Base-by-base conservation (phyloP, 2,797 vertebrate genomes). In the Myioborus melanocephalus region DNA sequence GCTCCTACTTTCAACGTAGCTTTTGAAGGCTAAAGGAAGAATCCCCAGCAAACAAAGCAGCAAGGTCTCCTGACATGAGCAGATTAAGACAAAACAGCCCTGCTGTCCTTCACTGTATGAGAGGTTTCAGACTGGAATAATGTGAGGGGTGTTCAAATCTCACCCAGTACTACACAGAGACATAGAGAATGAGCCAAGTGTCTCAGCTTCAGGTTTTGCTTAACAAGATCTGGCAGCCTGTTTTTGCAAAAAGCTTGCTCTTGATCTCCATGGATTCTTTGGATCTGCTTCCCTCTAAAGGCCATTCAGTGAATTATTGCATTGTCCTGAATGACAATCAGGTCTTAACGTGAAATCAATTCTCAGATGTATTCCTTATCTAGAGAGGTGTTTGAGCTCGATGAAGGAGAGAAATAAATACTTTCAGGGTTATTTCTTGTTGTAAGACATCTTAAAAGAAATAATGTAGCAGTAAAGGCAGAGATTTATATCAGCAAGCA, bases 271-370 rank as follows among this genome's bases (percentile, higher is more conserved):
- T 6, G 3, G 66, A 92, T 94, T 43, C 78, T 95, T 97, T 96
- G 96, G 41, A 35, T 98, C 94, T 98, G 95, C 97, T 96, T 87
- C 97, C 97, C 92, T 82, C 97, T 96, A 64, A 93, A 97, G 98
- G 97, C 87, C 63, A 12, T 61, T 70, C 64, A 22, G 41, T 39
- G 94, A 92, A 96, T 79, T 37, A 70, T 71, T 63, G 20, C 9
- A 34, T 49, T 76, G 52, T 41, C 24, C 30, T 20, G 57, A 64
- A 70, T 2, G 19, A 80, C 86, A 75, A 20, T 43, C 65, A 72
- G 39, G 19, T 49, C 65, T 72, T 46, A 57, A 65, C 0, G 0
- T 4, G 9, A 87, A 92, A 93, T 59, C 19, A 4, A 2, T 76
- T 88, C 37, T 88, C 56, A 26, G 43, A 27, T 14, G 20, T 35